These are phyloP conservation scores for Stenodera caucasica DNA, from an alignment of 2,888 invertebrate species.

Conservation along the genomic window DNA sequence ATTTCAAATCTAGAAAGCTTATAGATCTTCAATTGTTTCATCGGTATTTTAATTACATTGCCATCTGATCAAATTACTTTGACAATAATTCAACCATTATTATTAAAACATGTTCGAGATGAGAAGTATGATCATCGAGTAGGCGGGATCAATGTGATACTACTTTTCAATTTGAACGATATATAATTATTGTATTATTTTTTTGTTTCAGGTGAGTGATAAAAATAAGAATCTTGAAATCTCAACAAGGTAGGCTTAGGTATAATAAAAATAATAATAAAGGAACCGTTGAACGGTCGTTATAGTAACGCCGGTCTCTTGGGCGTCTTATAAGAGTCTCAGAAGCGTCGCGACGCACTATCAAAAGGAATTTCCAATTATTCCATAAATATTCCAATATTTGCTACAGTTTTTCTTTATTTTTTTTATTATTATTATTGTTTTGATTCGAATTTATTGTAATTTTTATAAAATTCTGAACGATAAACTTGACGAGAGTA, in stretches of 20 bases:
- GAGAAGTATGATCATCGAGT: too few relatives aligned
- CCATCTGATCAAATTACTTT: too few relatives aligned
- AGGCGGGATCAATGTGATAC: too few relatives aligned
- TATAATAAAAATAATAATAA: slow-evolving; percentile 25
- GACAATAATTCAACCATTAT: too few relatives aligned
- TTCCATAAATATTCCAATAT: too few relatives aligned
- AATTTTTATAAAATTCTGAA: not conserved
- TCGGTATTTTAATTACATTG: slow-evolving; percentile 2
- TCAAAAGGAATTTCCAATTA: too few relatives aligned
- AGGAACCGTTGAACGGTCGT: slow-evolving; percentile 22
- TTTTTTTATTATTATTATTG: not conserved
- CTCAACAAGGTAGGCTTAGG: slow-evolving; percentile 29
- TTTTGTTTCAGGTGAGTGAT: slow-evolving; percentile 26
- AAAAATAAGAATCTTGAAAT: slow-evolving; percentile 20
- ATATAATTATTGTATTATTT: too few relatives aligned
- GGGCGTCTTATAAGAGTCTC: slow-evolving; percentile 26
- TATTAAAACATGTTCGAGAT: too few relatives aligned
- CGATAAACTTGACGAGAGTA: slow-evolving; percentile 15
- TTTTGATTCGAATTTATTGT: slow-evolving; percentile 11
- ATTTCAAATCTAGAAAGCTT: too few relatives aligned
- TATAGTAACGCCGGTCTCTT: slow-evolving; percentile 30
- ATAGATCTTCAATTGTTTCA: too few relatives aligned
- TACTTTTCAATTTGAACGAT: too few relatives aligned
- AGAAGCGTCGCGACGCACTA: slow-evolving; percentile 24
- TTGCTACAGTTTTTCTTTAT: not conserved